Evolutionary conservation across 1,140 invertebrate genomes (phyloP), one percentile per base, ranked within the genome.

Genomic region (Microplitis mediator): DNA sequence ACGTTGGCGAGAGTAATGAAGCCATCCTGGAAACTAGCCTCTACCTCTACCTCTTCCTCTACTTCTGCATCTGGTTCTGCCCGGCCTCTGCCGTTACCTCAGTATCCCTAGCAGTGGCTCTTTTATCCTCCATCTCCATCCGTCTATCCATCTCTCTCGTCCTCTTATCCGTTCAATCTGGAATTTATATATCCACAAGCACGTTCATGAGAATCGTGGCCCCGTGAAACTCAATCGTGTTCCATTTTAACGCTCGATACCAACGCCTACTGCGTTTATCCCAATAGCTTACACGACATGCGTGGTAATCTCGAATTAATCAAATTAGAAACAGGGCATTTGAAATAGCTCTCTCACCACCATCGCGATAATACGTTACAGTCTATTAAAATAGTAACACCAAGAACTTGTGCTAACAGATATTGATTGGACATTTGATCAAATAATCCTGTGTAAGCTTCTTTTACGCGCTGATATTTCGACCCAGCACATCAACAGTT

Each of bases 291-390:
- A 65, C 70, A 51, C 62, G 69, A 64, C 69, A 32, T 50, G 51
- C 36, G 62, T 23, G 64, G 45, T 73, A 71, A 74, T 74, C 73
- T 74, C 69, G 62, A 74, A 74, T 74, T 74, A 71, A 71, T 74
- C 69, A 69, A 63, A 68, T 74, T 74, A 67, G 69, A 32, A 16
- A 66, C 58, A 72, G 14, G 14, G 64, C 6, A 36, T 13, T 13
- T 50, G 8, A n/a, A 23, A 66, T n/a, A 45, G 62, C 3, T 34
- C 5, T 39, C 39, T 11, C 32, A 62, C 34, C 34, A n/a, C 13
- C 4, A 16, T n/a, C 31, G 23, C 14, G 36, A 31, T 16, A 16
- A 11, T 8, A 52, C 8, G 34, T 13, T 51, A 36, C 31, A 54
- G 45, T 51, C 23, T 45, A 50, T 62, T 71, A 50, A 16, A 63